Conservation (phyloP, 2,888 invertebrate species). For the Ceriagrion tenellum region DNA sequence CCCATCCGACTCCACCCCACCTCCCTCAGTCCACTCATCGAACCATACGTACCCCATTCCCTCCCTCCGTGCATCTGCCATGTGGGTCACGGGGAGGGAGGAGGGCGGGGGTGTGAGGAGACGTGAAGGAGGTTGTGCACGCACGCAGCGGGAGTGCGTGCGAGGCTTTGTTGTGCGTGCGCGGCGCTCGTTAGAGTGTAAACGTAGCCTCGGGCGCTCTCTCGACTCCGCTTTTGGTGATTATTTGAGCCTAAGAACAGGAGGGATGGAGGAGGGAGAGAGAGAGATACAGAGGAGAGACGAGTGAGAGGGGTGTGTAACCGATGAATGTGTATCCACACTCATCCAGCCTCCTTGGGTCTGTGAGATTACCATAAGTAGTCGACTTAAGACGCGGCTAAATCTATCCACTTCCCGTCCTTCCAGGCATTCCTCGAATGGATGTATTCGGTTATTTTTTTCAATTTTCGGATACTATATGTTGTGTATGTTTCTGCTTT, state of each 20-base stretch:
- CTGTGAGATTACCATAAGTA: not conserved
- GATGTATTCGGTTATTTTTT: too few relatives aligned
- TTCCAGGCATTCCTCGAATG: not conserved
- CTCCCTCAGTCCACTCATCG: not conserved
- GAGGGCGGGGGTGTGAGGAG: not conserved
- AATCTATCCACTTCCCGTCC: not conserved
- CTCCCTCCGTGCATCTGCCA: conserved; percentile 62
- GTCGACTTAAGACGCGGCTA: not conserved
- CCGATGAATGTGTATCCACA: not conserved
- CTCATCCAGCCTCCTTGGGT: not conserved
- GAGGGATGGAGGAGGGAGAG: not conserved
- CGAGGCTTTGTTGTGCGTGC: not conserved
- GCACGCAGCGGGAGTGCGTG: not conserved
- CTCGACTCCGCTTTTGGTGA: conserved; percentile 48
- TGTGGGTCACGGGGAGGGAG: conserved; percentile 48
- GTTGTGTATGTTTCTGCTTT: too few relatives aligned
- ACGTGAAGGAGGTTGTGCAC: not conserved
- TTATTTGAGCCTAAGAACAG: conserved; percentile 9
- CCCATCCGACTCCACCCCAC: not conserved
- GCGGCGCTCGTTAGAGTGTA: not conserved
- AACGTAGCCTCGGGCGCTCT: not conserved
- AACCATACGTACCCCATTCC: conserved; percentile 39
- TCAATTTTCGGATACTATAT: too few relatives aligned
- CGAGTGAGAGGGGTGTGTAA: not conserved
- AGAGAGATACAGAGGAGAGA: not conserved